phyloP scores from a whole-genome alignment of 1,140 invertebrate genomes.

The Formica exsecta region DNA sequence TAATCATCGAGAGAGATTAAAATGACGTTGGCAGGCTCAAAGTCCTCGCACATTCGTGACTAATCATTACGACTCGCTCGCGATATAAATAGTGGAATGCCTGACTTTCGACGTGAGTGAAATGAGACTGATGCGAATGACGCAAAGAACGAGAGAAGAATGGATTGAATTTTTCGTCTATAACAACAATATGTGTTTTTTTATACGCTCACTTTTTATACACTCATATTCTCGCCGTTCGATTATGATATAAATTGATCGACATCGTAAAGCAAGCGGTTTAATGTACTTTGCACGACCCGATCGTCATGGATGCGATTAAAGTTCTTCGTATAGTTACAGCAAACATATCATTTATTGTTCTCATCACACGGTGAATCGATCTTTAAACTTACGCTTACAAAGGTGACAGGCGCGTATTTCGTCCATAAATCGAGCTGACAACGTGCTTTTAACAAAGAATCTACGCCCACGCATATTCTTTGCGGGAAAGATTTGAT shows the following conservation, averaged over 20 bases:
- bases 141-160: conserved; percentile 10
- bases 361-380: not conserved
- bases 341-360: conserved; percentile 3
- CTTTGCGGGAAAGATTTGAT: conserved; percentile 4
- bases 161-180: not conserved
- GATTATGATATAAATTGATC: conserved; percentile 61
- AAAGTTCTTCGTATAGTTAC: conserved; percentile 8
- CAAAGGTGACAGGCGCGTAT: conserved; percentile 36
- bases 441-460: conserved; percentile 26
- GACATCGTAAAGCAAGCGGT: conserved; percentile 42
- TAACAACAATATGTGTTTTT: conserved; percentile 29
- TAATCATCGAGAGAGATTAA: conserved; percentile 44
- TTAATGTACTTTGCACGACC: conserved; percentile 22
- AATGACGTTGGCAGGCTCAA: conserved; percentile 13
- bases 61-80: conserved; percentile 41
- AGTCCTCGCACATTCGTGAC: conserved; percentile 42
- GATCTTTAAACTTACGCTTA: conserved; percentile 37
- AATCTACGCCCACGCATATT: conserved; percentile 5
- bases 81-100: conserved; percentile 66
- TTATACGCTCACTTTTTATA: not conserved
- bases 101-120: conserved; percentile 28
- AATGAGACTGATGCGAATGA: not conserved
- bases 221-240: not conserved
- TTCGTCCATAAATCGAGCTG: conserved; percentile 32
- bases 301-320: conserved; percentile 39